A percentile compares a stretch with the other conserved stretches of the same genome.
Evolutionary conservation across 2,888 invertebrate species (phyloP).

Genomic region (Stenodema calcarata): DNA sequence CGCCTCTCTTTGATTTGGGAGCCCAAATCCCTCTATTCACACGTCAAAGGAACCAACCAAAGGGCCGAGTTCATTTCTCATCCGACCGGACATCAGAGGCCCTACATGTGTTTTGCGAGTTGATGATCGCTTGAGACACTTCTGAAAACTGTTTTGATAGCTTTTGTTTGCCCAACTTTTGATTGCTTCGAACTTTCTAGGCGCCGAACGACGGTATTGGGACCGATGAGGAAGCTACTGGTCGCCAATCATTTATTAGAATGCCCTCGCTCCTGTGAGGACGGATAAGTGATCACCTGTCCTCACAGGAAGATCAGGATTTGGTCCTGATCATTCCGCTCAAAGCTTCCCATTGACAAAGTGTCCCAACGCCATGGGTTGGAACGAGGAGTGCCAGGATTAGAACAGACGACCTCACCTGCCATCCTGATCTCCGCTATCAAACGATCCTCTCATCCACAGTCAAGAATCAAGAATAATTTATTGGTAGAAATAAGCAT

Average conservation of each 20-base stretch:
- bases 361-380: too few species aligned
- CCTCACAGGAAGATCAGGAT: too few species aligned
- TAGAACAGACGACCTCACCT: too few species aligned
- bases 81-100: not conserved
- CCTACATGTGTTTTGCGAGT: conserved; percentile 32
- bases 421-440: too few species aligned
- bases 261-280: too few species aligned
- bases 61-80: conserved; percentile 11
- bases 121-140: conserved; percentile 31
- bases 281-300: too few species aligned
- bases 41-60: not conserved
- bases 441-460: too few species aligned
- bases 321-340: too few species aligned
- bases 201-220: conserved; percentile 24
- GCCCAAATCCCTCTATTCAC: not conserved
- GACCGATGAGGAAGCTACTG: conserved; percentile 29
- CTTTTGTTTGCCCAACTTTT: not conserved
- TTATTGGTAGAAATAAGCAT: too few species aligned
- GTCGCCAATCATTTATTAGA: not conserved
- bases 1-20: not conserved
- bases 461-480: too few species aligned
- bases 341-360: too few species aligned
- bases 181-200: conserved; percentile 28
- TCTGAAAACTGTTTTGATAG: not conserved
- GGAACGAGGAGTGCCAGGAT: too few species aligned